Percentiles rank a stretch among this genome's conserved stretches.
These are phyloP conservation scores for Sipha maydis DNA, from an alignment of 2,888 invertebrate genomes.

Conservation along the genomic window DNA sequence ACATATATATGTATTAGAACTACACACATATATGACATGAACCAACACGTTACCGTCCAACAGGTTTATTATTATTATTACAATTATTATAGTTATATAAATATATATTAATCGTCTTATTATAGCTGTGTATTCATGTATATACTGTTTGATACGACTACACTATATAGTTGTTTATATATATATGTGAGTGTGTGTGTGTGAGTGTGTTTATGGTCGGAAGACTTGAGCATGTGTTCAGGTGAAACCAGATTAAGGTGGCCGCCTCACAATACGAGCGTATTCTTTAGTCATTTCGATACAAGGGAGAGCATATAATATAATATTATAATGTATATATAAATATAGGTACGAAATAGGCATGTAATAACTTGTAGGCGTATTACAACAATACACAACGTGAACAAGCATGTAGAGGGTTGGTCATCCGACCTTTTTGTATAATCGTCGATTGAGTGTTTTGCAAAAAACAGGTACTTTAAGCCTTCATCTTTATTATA, in stretches of 20 bases:
- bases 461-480: too few relatives aligned
- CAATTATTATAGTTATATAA: neutral
- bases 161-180: neutral
- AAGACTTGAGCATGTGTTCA: neutral
- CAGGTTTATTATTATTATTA: neutral
- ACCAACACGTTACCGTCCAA: neutral
- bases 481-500: too few relatives aligned
- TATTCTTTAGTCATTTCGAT: too few relatives aligned
- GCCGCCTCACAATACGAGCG: neutral
- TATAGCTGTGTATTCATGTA: neutral
- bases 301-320: too few relatives aligned
- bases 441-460: too few relatives aligned
- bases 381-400: too few relatives aligned
- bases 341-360: too few relatives aligned
- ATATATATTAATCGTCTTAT: neutral
- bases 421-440: too few relatives aligned
- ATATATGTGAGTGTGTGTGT: neutral
- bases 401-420: too few relatives aligned
- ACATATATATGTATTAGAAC: neutral
- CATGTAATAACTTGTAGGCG: too few relatives aligned
- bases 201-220: neutral
- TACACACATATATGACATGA: neutral
- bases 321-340: too few relatives aligned
- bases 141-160: neutral
- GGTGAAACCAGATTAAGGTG: neutral